A percentile compares a stretch with the other conserved stretches of the same genome.
These are phyloP conservation scores for Pyrgus malvae DNA, from an alignment of 2,888 invertebrate species.

Conservation along the genomic window DNA sequence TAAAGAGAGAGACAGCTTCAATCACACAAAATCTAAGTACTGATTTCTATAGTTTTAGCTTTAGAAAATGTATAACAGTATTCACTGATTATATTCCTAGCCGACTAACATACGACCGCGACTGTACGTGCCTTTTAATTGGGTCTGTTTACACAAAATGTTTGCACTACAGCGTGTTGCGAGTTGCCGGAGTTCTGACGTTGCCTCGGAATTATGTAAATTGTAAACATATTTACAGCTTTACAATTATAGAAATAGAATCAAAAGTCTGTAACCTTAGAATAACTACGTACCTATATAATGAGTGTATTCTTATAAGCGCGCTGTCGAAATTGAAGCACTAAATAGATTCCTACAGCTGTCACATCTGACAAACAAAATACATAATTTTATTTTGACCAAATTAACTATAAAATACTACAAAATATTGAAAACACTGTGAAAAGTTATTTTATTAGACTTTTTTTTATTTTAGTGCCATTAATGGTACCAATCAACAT, in stretches of 20 bases:
- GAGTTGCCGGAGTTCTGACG: slow-evolving; percentile 9
- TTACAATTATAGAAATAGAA: slow-evolving; percentile 5
- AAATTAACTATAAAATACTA: too few relatives aligned
- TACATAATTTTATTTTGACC: too few relatives aligned
- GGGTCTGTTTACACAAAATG: slow-evolving; percentile 29
- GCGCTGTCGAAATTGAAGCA: not conserved
- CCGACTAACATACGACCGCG: slow-evolving; percentile 9
- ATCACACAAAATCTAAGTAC: too few relatives aligned
- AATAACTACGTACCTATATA: not conserved
- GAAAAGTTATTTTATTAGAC: too few relatives aligned
- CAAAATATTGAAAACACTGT: too few relatives aligned
- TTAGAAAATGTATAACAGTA: too few relatives aligned
- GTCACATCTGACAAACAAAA: too few relatives aligned
- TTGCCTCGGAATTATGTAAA: slow-evolving; percentile 16
- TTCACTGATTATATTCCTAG: not conserved
- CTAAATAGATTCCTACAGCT: too few relatives aligned
- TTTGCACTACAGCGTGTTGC: slow-evolving; percentile 8
- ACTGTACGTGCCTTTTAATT: slow-evolving; percentile 29
- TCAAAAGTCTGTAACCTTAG: not conserved
- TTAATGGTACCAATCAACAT: too few relatives aligned
- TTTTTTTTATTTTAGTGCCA: too few relatives aligned
- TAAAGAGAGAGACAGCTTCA: too few relatives aligned
- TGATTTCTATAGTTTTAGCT: too few relatives aligned
- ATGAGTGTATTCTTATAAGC: not conserved
- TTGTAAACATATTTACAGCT: slow-evolving; percentile 18